These are phyloP conservation scores for Setipinna tenuifilis DNA, from an alignment of 2,797 vertebrate genomes.

Conservation along the genomic window DNA sequence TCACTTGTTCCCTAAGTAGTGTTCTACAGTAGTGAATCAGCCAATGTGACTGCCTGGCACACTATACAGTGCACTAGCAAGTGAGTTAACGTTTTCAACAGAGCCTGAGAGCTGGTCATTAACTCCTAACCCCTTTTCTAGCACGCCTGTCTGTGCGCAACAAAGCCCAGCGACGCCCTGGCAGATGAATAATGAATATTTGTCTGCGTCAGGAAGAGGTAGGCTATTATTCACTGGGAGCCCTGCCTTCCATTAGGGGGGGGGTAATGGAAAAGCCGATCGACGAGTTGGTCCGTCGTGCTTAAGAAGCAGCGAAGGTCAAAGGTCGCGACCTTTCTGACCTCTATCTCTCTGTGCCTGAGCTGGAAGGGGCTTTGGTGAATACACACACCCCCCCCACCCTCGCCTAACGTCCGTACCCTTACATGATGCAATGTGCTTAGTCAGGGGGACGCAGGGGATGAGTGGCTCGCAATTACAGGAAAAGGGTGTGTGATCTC, in stretches of 20 bases:
- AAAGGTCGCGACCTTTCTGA: slow-evolving; percentile 56
- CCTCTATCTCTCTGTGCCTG: slow-evolving; percentile 52
- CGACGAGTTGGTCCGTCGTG: slow-evolving; percentile 54
- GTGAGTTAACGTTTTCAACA: too few relatives aligned
- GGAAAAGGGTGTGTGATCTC: slow-evolving; percentile 10
- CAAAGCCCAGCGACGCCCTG: slow-evolving; percentile 39
- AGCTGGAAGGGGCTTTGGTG: slow-evolving; percentile 64
- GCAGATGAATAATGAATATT: slow-evolving; percentile 67
- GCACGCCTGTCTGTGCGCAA: background rate
- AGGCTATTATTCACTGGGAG: slow-evolving; percentile 58
- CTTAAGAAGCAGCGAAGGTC: slow-evolving; percentile 57
- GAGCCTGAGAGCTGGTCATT: background rate
- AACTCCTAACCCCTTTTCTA: background rate
- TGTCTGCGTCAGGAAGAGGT: slow-evolving; percentile 62
- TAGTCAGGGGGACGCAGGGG: slow-evolving; percentile 42
- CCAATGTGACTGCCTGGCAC: too few relatives aligned
- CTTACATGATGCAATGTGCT: slow-evolving; percentile 26
- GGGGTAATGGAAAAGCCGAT: slow-evolving; percentile 43
- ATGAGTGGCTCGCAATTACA: background rate
- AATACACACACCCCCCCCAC: slow-evolving; percentile 48
- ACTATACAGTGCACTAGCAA: too few relatives aligned
- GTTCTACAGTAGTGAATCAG: too few relatives aligned
- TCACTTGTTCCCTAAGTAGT: too few relatives aligned
- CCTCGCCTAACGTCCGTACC: background rate
- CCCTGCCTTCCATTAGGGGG: slow-evolving; percentile 66